Base-by-base conservation (phyloP, 1,140 invertebrate genomes). In the Bombus affinis region DNA sequence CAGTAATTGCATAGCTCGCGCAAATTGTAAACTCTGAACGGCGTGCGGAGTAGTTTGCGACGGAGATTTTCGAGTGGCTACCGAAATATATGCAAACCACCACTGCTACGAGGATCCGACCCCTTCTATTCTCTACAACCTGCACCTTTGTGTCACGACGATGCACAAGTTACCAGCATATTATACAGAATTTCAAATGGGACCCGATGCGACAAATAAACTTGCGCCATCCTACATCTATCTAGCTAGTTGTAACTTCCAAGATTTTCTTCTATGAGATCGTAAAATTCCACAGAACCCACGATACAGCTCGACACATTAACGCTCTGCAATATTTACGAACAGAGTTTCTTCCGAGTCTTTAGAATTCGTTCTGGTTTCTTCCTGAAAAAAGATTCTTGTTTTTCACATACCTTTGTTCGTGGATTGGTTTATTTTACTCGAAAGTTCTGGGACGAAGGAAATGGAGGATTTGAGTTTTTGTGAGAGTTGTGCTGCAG, bases 141-240 rank as follows among this genome's bases (percentile, higher is more conserved):
- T n/a, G 9, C 6, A 5, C 3, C 25, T 8, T 42, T 8, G 32
- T 12, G 12, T 53, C 74, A 28, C 53, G 22, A 13, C 15, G 47
- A 44, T 57, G 22, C 62, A 57, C 44, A 65, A 89, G 73, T 89
- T 81, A 73, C 72, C 35, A 28, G 28, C 37, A 6, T 66, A 77
- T 81, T 62, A 83, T 83, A 82, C 86, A 86, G 80, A 90, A 88
- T 90, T 90, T 88, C 89, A 90, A 90, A 90, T 80, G 73, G 66
- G 57, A 70, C n/a, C 53, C 71, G 80, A 83, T 73, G 89, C 77
- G 84, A 90, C 86, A 90, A 90, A 90, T 90, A 90, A 90, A 86
- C 76, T 88, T 75, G 37, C 66, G 13, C 44, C 32, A 44, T 18
- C 6, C 47, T 53, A 6, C 32, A 82, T 68, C 66, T 32, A 39